Percentiles rank a stretch among this genome's conserved stretches.
Conservation (phyloP, 2,888 invertebrate genomes). For the Andricus quercusramuli region DNA sequence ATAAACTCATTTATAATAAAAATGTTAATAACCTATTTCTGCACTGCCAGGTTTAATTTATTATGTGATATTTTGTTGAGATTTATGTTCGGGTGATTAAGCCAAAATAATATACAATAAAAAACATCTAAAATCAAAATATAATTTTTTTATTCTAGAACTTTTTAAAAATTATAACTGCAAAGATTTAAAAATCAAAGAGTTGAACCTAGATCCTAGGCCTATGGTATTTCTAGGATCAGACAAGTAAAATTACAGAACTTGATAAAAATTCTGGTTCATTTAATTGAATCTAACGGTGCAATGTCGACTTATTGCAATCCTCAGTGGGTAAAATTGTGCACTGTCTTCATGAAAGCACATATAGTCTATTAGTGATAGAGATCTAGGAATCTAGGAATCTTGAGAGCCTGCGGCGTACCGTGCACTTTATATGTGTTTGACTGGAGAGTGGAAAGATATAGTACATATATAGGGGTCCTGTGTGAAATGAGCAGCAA, state of each 20-base stretch:
- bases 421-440: background rate
- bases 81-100: no score
- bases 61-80: no score
- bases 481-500: slow-evolving; percentile 7
- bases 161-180: background rate
- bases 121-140: no score
- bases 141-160: no score
- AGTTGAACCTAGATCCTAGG: background rate
- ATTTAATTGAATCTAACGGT: background rate
- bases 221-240: background rate
- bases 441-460: background rate
- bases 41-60: no score
- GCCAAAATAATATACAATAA: no score
- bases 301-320: background rate
- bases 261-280: background rate
- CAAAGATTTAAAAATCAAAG: background rate
- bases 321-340: background rate
- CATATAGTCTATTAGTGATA: background rate
- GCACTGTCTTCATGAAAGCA: background rate
- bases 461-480: background rate
- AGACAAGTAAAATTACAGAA: background rate
- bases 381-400: background rate
- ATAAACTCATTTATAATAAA: no score
- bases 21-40: no score
- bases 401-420: background rate